Conservation (phyloP, 2,888 invertebrate genomes). For the Proisotoma minuta region DNA sequence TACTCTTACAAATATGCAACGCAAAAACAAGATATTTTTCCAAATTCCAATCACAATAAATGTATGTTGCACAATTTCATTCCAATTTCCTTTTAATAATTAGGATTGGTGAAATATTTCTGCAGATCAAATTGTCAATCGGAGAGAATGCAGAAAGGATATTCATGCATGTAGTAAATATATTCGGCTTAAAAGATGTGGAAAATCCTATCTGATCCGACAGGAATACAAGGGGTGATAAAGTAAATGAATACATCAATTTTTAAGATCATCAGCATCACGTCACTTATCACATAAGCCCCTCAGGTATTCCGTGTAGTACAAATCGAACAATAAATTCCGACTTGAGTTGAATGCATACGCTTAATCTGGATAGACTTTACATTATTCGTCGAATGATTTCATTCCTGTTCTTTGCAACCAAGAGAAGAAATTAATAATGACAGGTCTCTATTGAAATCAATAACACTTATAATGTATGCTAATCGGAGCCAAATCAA, state of each 20-base stretch:
- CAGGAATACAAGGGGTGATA: no score
- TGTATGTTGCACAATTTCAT: no score
- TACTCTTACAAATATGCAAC: no score
- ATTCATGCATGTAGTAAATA: neutral
- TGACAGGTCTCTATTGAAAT: conserved; percentile 45
- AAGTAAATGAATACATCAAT: neutral
- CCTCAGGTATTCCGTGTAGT: neutral
- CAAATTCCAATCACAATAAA: no score
- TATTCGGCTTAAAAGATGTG: neutral
- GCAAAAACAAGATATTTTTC: no score
- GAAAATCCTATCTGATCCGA: neutral
- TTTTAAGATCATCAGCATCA: neutral
- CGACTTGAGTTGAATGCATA: neutral
- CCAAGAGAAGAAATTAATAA: conserved; percentile 41
- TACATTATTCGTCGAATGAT: no score
- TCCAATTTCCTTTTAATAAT: no score
- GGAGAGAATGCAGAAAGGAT: no score
- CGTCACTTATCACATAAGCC: neutral
- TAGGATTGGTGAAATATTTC: neutral
- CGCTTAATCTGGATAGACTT: neutral
- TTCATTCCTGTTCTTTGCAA: neutral
- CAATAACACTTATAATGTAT: conserved; percentile 25
- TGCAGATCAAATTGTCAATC: neutral
- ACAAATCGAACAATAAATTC: neutral
- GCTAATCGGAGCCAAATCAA: neutral